Evolutionary conservation across 1,140 invertebrate species (phyloP), one percentile per base, ranked within the genome.

Genomic region (Pseudoatta argentina): DNA sequence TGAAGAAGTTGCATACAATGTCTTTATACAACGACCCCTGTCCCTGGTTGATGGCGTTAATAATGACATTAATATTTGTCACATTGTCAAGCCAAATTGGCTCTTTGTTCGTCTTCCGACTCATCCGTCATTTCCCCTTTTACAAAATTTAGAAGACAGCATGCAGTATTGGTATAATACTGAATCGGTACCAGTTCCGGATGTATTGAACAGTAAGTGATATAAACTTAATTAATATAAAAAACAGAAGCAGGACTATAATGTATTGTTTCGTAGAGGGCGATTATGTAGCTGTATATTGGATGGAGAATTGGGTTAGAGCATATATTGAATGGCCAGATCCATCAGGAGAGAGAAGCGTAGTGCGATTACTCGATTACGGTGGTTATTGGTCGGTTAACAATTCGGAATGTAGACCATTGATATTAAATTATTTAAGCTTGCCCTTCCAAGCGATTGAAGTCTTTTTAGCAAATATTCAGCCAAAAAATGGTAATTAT

Each of bases 401-500:
- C 87, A 97, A 97, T 86, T 95, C 96, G 30, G 95, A 96, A 83
- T 96, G 99, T 91, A 96, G 98, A 92, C 98, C 99, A 95, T 99
- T 99, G 83, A 96, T 98, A 87, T 97, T 97, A 85, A 98, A 99
- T 95, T 99, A 99, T 93, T 97, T 99, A 96, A 96, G 97, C 39
- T 95, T 99, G 91, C 99, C 99, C 24, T 99, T 99, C 96, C 99
- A 99, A 97, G 98, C 99, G 64, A 97, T 98, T 55, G 99, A 99
- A 96, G 98, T 98, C 92, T 97, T 97, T 93, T 95, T 99, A 92
- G 98, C 98, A 12, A 97, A 99, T 95, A 96, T 99, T 81, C 96
- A 97, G 94, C 98, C 98, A 64, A 96, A 97, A 67, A 96, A 97
- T 95, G 97, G 98, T 97, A 95, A 96, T 95, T 94, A 93, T 87